A percentile compares a stretch with the other conserved stretches of the same genome.
phyloP scores from a whole-genome alignment of 2,797 vertebrate genomes.

The Sphenopsis melanotis region DNA sequence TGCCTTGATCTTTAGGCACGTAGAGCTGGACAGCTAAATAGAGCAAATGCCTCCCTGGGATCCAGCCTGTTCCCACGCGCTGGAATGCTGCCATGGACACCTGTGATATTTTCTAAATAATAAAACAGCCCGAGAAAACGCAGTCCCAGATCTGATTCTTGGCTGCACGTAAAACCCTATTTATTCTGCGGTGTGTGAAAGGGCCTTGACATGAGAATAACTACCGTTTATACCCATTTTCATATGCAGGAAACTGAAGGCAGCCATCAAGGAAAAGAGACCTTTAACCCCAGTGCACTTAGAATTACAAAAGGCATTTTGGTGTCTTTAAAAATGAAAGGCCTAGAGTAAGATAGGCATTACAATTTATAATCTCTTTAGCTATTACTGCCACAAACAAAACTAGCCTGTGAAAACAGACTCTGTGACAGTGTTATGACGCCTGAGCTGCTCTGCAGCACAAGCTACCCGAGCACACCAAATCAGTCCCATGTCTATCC shows the following conservation, averaged over 20 bases:
- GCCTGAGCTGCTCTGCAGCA: not conserved
- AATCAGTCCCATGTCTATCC: not conserved
- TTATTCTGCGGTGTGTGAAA: not conserved
- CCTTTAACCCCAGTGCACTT: not conserved
- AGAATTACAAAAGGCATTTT: not conserved
- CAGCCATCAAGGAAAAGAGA: not conserved
- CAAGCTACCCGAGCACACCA: not conserved
- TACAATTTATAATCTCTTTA: not conserved
- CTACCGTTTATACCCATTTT: not conserved
- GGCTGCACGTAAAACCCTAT: not conserved
- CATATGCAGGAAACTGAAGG: not conserved
- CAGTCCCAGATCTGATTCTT: not conserved
- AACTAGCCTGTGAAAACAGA: not conserved
- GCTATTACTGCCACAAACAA: not conserved
- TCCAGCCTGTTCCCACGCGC: not conserved
- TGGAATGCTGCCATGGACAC: constrained; percentile 2
- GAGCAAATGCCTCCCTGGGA: constrained; percentile 9
- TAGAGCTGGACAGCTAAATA: not conserved
- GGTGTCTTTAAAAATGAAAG: not conserved
- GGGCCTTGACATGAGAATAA: not conserved
- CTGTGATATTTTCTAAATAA: constrained; percentile 34
- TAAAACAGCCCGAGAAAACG: constrained; percentile 10
- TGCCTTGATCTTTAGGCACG: not conserved
- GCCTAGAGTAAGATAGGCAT: not conserved
- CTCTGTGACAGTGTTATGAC: not conserved